These are phyloP conservation scores for Spinus pinus DNA, from an alignment of 2,797 vertebrate species.

Conservation along the genomic window DNA sequence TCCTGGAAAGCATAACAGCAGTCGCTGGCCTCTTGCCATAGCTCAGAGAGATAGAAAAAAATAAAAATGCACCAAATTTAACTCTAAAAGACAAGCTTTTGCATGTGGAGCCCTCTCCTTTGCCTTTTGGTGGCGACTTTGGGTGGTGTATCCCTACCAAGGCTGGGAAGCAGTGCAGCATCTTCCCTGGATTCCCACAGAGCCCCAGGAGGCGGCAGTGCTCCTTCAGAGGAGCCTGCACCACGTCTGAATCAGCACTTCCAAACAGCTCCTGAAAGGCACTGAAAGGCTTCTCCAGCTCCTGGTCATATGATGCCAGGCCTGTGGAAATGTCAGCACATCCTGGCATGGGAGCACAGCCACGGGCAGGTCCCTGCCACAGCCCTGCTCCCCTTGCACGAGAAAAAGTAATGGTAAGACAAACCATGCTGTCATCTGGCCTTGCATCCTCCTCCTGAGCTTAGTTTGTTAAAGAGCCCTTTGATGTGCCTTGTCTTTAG, in stretches of 20 bases:
- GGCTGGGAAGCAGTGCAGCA: neutral
- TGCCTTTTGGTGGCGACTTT: neutral
- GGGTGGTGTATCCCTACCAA: accelerated
- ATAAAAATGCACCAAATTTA: neutral
- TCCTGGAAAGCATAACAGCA: constrained; percentile 10
- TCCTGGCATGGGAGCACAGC: accelerated
- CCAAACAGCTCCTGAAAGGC: neutral
- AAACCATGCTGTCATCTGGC: neutral
- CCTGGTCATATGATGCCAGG: neutral
- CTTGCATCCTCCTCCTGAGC: neutral
- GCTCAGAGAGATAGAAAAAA: neutral
- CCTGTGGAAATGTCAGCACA: neutral
- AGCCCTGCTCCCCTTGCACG: neutral
- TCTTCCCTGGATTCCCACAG: neutral
- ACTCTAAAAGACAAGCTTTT: neutral
- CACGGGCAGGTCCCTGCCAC: accelerated
- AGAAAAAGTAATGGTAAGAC: accelerated
- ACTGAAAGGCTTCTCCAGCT: neutral
- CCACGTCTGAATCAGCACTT: neutral
- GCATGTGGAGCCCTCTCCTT: neutral
- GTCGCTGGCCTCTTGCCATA: neutral
- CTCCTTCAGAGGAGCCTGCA: neutral
- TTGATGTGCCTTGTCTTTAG: neutral
- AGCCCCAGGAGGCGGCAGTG: neutral
- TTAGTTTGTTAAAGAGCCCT: neutral